Base-by-base conservation (phyloP, 2,113 vertebrate species). In the Corynorhinus townsendii region DNA sequence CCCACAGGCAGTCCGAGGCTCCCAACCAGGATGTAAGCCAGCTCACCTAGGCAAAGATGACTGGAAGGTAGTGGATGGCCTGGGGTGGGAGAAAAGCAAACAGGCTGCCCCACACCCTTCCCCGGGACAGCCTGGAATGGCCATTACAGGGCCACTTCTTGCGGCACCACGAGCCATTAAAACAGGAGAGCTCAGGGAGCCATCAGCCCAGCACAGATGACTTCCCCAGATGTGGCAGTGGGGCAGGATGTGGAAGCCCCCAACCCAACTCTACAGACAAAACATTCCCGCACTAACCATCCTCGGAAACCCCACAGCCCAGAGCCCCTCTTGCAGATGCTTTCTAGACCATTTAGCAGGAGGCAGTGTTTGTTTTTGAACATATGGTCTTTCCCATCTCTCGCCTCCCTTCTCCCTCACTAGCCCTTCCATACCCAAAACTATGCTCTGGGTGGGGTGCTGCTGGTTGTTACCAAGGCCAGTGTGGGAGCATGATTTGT, bases 131-230 rank as follows among this genome's bases (percentile, higher is more conserved):
- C 97, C 98, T 99, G 98, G 98, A 98, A 98, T 99, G 98, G 98
- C 98, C 98, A 99, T 99, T 99, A 99, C 98, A 98, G 97, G 96
- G 97, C 97, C 98, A 98, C 98, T 98, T 98, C 98, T 98, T 98
- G 98, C 98, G 99, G 99, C 98, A 99, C 98, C 99, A 99, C 99
- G 99, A 99, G 98, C 99, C 99, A 99, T 99, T 99, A 99, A 99
- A 99, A 98, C 98, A 98, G 98, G 98, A 98, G 98, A 40, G 94
- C 98, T 97, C 82, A 94, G 98, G 99, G 99, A 99, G 96, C 98
- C 98, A 98, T 98, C 98, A 98, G 96, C 97, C 95, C 96, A 95
- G 98, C 96, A 95, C 97, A 98, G 99, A 99, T 76, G 98, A 99
- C 98, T 99, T 99, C 98, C 98, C 99, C 99, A 99, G 99, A 99